Evolutionary conservation across 53 echinoderm and acorn worm species (phyloP).

Genomic region (Astropecten irregularis): DNA sequence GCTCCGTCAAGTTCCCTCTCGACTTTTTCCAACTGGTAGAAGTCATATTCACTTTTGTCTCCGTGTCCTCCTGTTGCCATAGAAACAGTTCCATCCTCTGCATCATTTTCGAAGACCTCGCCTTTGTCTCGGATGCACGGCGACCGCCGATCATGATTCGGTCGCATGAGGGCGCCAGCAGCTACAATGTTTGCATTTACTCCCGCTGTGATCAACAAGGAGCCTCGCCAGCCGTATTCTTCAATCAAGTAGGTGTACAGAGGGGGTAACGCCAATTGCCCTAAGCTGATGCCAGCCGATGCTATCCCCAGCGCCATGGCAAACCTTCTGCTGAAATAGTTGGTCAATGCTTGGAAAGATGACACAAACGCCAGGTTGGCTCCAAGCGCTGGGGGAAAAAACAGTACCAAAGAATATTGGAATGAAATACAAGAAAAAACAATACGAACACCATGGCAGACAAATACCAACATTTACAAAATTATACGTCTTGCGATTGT

Average conservation of each 20-base stretch:
- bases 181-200: not conserved
- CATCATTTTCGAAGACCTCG: too few relatives aligned
- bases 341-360: not conserved
- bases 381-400: constrained; percentile 3
- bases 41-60: too few relatives aligned
- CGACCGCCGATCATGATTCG: too few relatives aligned
- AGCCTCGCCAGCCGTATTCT: constrained; percentile 17
- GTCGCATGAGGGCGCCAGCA: constrained; percentile 31
- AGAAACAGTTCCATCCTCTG: not conserved
- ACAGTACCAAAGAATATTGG: too few relatives aligned
- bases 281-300: constrained; percentile 1
- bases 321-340: constrained; percentile 6
- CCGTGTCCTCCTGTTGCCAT: too few relatives aligned
- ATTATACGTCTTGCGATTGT: too few relatives aligned
- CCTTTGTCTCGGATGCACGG: too few relatives aligned
- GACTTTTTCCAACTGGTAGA: too few relatives aligned
- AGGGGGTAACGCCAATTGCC: constrained; percentile 28
- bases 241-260: constrained; percentile 12
- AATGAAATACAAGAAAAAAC: too few relatives aligned
- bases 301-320: not conserved
- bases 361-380: not conserved
- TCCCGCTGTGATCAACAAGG: constrained; percentile 2
- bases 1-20: too few relatives aligned
- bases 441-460: too few relatives aligned
- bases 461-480: too few relatives aligned